Base-by-base conservation (phyloP, 53 echinoderm and acorn worm genomes). In the Zoroaster sp. region DNA sequence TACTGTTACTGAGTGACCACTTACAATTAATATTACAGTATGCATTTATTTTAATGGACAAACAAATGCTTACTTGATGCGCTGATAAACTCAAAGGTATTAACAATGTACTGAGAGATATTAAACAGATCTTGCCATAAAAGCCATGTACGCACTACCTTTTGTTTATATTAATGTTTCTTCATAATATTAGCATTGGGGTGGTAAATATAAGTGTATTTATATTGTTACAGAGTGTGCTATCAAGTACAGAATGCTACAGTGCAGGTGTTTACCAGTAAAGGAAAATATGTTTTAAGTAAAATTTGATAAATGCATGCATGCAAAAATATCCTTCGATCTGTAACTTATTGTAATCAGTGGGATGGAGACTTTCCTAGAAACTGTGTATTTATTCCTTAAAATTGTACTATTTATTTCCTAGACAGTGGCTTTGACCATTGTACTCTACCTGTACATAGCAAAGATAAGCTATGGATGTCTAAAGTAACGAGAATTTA, bases 341-440 rank as follows among this genome's bases (percentile, higher is more conserved):
- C 85, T 85, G 28, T 77, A 70, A 85, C 69, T 85, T 85, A 72
- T 85, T 85, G 85, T 85, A 85, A 85, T 49, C 85, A 70, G 71
- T 49, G 85, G 85, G 85, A 35, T 30, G 6, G 11, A 5, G 55
- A 79, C 17, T 35, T 51, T 23, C 13, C 85, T 49, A 70, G 69
- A 70, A 70, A 70, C 15, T 44, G 52, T 85, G 71, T 85, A 85
- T 85, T 85, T 85, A 85, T 85, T 85, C 70, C 70, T 66, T 85
- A 40, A 49, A 51, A 71, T 70, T 85, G 85, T 85, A 85, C 85
- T 85, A 85, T 85, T 85, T 85, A 85, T 85, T 85, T 85, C 71
- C 21, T 47, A 68, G 43, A 42, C 85, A 66, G 44, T 81, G 81
- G 67, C 30, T 25, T 35, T 67, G 30, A 25, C 67, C 71, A 71